Evolutionary conservation across 2,797 vertebrate genomes (phyloP).

Genomic region (Rhabdomys pumilio): DNA sequence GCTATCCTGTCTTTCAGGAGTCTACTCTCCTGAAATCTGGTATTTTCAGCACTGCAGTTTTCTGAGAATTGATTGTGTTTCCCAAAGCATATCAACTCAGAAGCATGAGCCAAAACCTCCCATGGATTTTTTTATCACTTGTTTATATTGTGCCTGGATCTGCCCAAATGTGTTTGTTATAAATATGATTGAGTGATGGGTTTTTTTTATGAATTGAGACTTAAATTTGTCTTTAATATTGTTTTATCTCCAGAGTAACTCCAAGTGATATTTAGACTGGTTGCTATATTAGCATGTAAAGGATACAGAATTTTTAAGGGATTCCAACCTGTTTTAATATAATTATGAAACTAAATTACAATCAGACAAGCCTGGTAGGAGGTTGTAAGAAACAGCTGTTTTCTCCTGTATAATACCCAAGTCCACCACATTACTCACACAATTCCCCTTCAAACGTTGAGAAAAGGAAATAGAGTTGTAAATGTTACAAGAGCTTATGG

Average conservation of each 20-base stretch:
- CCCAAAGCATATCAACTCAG: slow-evolving; percentile 78
- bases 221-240: slow-evolving; percentile 82
- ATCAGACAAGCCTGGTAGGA: slow-evolving; percentile 70
- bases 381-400: slow-evolving; percentile 65
- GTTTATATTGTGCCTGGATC: slow-evolving; percentile 82
- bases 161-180: slow-evolving; percentile 80
- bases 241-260: slow-evolving; percentile 76
- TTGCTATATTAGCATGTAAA: slow-evolving; percentile 79
- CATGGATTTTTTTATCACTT: slow-evolving; percentile 83
- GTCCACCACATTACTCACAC: slow-evolving; percentile 54
- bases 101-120: slow-evolving; percentile 80
- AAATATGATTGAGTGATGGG: slow-evolving; percentile 78
- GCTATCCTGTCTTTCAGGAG: slow-evolving; percentile 69
- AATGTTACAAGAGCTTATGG: not conserved
- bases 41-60: slow-evolving; percentile 77
- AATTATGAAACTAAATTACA: slow-evolving; percentile 78
- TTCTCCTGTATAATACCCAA: slow-evolving; percentile 55
- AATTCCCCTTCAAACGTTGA: slow-evolving; percentile 72
- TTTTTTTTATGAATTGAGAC: slow-evolving; percentile 58
- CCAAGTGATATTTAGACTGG: slow-evolving; percentile 77
- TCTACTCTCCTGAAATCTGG: slow-evolving; percentile 63
- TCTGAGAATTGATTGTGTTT: slow-evolving; percentile 80
- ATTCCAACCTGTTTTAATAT: slow-evolving; percentile 79
- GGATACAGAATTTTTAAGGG: slow-evolving; percentile 75
- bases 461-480: slow-evolving; percentile 62